Conservation (phyloP, 1,140 invertebrate genomes). For the Drosophila subobscura region DNA sequence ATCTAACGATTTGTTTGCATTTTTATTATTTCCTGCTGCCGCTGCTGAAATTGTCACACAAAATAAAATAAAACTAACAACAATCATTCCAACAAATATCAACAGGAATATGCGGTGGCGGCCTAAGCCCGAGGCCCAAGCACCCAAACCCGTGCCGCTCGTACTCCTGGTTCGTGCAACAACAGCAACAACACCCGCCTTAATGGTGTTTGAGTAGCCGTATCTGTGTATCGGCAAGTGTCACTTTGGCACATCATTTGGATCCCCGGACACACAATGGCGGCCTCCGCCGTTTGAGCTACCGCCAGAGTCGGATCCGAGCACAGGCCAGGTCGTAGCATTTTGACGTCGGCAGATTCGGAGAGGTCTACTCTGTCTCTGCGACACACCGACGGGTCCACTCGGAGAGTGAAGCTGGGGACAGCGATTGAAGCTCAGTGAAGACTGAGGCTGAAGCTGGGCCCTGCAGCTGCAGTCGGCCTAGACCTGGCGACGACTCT, state of each 20-base stretch:
- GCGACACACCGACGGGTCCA: slow-evolving; percentile 18
- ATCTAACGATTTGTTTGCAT: slow-evolving; percentile 81
- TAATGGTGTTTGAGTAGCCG: slow-evolving; percentile 73
- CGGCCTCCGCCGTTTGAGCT: slow-evolving; percentile 66
- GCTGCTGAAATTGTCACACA: slow-evolving; percentile 75
- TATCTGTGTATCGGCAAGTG: slow-evolving; percentile 76
- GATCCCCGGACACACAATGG: slow-evolving; percentile 64
- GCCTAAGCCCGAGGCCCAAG: background rate
- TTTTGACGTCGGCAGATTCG: slow-evolving; percentile 78
- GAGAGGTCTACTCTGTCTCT: slow-evolving; percentile 30
- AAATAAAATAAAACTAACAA: slow-evolving; percentile 74
- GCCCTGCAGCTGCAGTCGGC: background rate
- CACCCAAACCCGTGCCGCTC: background rate
- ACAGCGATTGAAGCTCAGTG: slow-evolving; percentile 1
- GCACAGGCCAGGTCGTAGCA: slow-evolving; percentile 25
- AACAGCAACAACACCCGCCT: slow-evolving; percentile 40
- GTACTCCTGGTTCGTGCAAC: background rate
- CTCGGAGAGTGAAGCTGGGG: background rate
- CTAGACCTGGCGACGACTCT: background rate
- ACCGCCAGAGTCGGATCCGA: slow-evolving; percentile 41
- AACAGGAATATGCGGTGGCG: slow-evolving; percentile 35
- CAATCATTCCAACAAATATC: slow-evolving; percentile 55
- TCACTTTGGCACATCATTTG: slow-evolving; percentile 80
- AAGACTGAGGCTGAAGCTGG: background rate
- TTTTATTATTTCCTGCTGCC: slow-evolving; percentile 78